Conservation (phyloP, 2,888 invertebrate genomes). For the Aplocera efformata region DNA sequence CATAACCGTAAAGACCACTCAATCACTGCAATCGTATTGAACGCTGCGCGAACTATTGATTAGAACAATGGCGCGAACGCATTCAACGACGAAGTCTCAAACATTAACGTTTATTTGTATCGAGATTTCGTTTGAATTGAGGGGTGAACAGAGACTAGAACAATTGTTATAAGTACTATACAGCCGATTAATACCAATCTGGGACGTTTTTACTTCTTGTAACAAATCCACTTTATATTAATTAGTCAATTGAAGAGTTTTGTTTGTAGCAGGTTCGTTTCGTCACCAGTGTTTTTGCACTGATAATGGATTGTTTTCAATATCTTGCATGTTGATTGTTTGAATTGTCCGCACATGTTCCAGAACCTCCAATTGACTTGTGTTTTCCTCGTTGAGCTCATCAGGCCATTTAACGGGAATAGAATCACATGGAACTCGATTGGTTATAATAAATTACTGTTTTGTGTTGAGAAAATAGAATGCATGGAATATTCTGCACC, state of each 20-base stretch:
- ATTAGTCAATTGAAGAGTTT: slow-evolving; percentile 8
- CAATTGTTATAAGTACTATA: no score
- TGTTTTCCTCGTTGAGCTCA: slow-evolving; percentile 66
- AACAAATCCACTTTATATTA: neutral
- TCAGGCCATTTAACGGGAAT: slow-evolving; percentile 45
- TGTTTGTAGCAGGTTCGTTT: neutral
- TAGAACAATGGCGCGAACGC: no score
- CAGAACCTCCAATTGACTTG: slow-evolving; percentile 52
- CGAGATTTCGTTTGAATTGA: no score
- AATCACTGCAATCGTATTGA: no score
- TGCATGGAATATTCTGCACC: no score
- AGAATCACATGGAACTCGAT: slow-evolving; percentile 35
- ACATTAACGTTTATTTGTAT: no score
- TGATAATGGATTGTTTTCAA: slow-evolving; percentile 9
- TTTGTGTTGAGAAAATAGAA: no score
- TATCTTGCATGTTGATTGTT: slow-evolving; percentile 15
- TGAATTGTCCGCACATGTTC: slow-evolving; percentile 36
- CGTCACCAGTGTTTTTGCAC: neutral
- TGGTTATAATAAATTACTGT: slow-evolving; percentile 21
- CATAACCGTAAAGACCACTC: no score
- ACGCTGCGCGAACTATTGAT: no score
- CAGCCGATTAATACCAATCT: no score
- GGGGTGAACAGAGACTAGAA: no score
- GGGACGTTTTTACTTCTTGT: neutral
- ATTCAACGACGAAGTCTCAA: no score